A percentile compares a stretch with the other conserved stretches of the same genome.
Evolutionary conservation across 1,140 invertebrate species (phyloP).

Genomic region (Oncopeltus fasciatus): DNA sequence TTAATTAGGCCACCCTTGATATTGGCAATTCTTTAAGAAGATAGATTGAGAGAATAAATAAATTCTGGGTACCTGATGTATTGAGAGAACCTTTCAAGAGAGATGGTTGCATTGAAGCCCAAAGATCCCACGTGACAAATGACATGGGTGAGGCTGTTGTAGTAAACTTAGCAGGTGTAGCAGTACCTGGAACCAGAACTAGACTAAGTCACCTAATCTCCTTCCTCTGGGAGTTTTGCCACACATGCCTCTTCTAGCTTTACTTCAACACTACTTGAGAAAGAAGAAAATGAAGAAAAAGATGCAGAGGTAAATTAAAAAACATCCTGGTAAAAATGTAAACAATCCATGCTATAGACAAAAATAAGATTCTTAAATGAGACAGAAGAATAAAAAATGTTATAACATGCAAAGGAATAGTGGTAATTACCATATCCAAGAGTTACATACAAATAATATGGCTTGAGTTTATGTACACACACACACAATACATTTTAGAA

Average conservation of each 20-base stretch:
- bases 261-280: constrained; percentile 8
- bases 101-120: constrained; percentile 21
- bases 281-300: constrained; percentile 12
- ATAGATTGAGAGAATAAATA: too few species aligned
- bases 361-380: constrained; percentile 3
- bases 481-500: too few species aligned
- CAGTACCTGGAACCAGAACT: constrained; percentile 15
- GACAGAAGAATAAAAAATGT: constrained; percentile 4
- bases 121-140: constrained; percentile 22
- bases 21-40: too few species aligned
- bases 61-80: constrained; percentile 11
- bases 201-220: constrained; percentile 3
- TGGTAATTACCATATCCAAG: constrained; percentile 13
- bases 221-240: background rate
- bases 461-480: too few species aligned
- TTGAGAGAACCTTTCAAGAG: constrained; percentile 18
- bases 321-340: background rate
- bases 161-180: background rate
- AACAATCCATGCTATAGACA: background rate
- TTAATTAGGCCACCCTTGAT: too few species aligned
- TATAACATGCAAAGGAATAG: background rate
- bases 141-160: constrained; percentile 9
- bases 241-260: constrained; percentile 8
- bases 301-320: constrained; percentile 4
- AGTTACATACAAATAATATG: background rate